Evolutionary conservation across 2,888 invertebrate genomes (phyloP).

Genomic region (Zhuqinia jingwanae): DNA sequence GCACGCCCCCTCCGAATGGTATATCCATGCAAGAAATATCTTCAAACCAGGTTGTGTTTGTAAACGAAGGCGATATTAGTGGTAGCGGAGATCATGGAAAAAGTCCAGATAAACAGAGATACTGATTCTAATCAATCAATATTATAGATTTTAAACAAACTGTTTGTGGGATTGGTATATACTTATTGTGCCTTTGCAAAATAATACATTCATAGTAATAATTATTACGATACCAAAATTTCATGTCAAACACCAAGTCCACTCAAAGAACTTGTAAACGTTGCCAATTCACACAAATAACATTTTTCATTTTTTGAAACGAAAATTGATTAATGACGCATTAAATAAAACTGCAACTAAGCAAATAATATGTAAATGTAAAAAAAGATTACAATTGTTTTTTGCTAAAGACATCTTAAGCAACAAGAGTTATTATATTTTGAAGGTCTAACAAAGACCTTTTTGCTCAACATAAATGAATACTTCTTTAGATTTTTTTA

Average conservation of each 20-base stretch:
- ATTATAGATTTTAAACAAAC: not conserved
- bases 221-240: not conserved
- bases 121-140: too few species aligned
- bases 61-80: not conserved
- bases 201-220: not conserved
- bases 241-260: not conserved
- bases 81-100: not conserved
- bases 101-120: conserved; percentile 5
- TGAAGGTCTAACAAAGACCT: too few species aligned
- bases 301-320: conserved; percentile 7
- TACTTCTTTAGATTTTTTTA: too few species aligned
- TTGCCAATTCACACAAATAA: conserved; percentile 46
- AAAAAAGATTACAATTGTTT: too few species aligned
- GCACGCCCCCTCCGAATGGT: conserved; percentile 16
- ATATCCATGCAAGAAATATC: conserved; percentile 46
- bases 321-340: not conserved
- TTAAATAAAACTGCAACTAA: not conserved
- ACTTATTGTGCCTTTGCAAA: conserved; percentile 33
- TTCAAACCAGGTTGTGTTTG: not conserved
- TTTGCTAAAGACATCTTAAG: too few species aligned
- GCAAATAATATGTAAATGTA: not conserved
- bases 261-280: conserved; percentile 47
- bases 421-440: too few species aligned
- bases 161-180: not conserved
- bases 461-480: too few species aligned